phyloP scores from a whole-genome alignment of 2,888 invertebrate genomes.

The Flexamia atlantica region DNA sequence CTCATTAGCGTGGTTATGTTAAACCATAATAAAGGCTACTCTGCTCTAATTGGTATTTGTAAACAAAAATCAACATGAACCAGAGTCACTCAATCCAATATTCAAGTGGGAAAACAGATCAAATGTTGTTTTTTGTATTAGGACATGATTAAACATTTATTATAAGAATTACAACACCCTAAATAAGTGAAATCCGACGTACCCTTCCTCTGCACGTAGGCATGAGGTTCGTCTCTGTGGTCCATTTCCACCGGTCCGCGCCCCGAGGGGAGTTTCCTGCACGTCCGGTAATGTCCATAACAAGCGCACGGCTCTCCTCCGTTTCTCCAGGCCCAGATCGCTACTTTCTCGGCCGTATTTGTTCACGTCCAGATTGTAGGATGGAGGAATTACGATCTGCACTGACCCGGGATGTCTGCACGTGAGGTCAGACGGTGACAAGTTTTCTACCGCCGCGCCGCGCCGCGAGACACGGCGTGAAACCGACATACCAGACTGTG shows the following conservation, averaged over 20 bases:
- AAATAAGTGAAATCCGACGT: too few species aligned
- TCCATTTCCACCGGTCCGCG: neutral
- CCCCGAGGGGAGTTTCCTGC: neutral
- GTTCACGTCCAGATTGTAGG: slow-evolving; percentile 25
- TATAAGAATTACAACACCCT: too few species aligned
- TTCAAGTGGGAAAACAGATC: too few species aligned
- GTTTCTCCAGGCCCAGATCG: slow-evolving; percentile 1
- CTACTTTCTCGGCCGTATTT: slow-evolving; percentile 34
- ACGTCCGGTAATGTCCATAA: neutral
- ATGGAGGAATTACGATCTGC: slow-evolving; percentile 15
- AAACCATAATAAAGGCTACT: too few species aligned
- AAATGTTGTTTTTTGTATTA: too few species aligned
- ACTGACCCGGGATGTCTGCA: neutral
- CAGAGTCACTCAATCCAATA: too few species aligned
- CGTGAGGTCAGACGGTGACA: slow-evolving; percentile 12
- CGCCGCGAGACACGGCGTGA: neutral
- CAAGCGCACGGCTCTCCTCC: neutral
- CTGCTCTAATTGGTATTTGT: too few species aligned
- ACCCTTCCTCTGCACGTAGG: too few species aligned
- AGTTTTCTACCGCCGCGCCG: neutral
- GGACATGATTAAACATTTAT: too few species aligned
- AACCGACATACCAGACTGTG: slow-evolving; percentile 1
- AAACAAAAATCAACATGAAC: too few species aligned
- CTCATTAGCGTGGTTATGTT: too few species aligned
- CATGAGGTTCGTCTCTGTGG: neutral